These are phyloP conservation scores for Megaptera novaeangliae DNA, from an alignment of 2,113 vertebrate species.

Conservation along the genomic window DNA sequence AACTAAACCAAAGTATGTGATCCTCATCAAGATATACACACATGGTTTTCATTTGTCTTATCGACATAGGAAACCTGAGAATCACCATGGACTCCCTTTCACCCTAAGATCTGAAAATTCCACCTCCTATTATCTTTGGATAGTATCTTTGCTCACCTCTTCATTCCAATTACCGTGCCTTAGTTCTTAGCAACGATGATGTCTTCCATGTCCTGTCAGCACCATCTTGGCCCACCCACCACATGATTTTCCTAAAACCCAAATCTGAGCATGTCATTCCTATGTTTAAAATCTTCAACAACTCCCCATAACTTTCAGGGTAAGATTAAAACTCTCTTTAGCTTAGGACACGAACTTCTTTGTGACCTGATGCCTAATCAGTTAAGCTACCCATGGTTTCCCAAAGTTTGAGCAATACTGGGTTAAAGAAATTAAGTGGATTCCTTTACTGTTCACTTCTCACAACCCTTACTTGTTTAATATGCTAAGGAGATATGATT, in stretches of 20 bases:
- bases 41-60: neutral
- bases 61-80: neutral
- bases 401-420: neutral
- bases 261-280: neutral
- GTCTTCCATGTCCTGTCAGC: neutral
- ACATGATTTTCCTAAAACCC: neutral
- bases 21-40: neutral
- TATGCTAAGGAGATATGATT: neutral
- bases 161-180: neutral
- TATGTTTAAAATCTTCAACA: neutral
- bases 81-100: neutral
- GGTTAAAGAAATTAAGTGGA: neutral
- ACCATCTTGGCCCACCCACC: neutral
- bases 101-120: neutral
- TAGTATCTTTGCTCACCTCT: neutral
- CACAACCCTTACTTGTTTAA: neutral
- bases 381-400: neutral
- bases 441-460: neutral
- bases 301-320: neutral
- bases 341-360: neutral
- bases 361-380: neutral
- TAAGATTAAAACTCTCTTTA: constrained; percentile 13
- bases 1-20: neutral
- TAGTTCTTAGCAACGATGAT: neutral
- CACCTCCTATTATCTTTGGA: neutral